These are phyloP conservation scores for Channa argus DNA, from an alignment of 2,113 vertebrate genomes.

Conservation along the genomic window DNA sequence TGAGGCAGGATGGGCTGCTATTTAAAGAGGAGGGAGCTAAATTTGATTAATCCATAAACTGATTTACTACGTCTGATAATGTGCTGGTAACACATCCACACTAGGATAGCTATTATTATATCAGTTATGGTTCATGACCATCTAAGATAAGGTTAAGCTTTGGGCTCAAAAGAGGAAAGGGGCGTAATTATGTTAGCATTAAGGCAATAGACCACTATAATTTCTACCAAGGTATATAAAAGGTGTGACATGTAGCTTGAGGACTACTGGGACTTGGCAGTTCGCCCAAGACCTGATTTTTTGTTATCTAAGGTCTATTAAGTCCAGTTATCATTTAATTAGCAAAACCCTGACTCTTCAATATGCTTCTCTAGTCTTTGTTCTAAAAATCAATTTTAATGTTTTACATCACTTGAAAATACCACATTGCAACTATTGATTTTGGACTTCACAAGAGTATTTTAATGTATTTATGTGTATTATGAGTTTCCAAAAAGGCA, in stretches of 20 bases:
- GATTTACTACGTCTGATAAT: constrained; percentile 78
- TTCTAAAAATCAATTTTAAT: neutral
- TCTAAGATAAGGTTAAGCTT: constrained; percentile 75
- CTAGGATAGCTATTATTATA: constrained; percentile 71
- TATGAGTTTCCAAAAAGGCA: too few species aligned
- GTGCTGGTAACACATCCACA: constrained; percentile 74
- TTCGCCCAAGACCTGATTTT: constrained; percentile 12
- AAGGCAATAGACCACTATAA: constrained; percentile 45
- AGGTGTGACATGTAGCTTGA: constrained; percentile 45
- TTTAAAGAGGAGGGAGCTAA: constrained; percentile 64
- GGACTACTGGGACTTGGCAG: constrained; percentile 2
- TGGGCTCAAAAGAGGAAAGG: constrained; percentile 48
- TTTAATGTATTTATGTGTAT: too few species aligned
- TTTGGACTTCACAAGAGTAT: neutral
- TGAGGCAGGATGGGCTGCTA: constrained; percentile 9
- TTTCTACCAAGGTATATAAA: constrained; percentile 48
- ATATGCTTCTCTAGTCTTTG: neutral
- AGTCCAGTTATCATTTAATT: constrained; percentile 5
- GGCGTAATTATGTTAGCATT: constrained; percentile 68
- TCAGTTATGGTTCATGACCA: constrained; percentile 77
- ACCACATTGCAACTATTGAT: neutral
- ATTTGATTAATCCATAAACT: constrained; percentile 83
- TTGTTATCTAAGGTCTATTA: neutral
- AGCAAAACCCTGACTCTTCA: neutral
- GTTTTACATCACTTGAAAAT: neutral